These are phyloP conservation scores for Halyomorpha halys DNA, from an alignment of 1,140 invertebrate species.

Conservation along the genomic window DNA sequence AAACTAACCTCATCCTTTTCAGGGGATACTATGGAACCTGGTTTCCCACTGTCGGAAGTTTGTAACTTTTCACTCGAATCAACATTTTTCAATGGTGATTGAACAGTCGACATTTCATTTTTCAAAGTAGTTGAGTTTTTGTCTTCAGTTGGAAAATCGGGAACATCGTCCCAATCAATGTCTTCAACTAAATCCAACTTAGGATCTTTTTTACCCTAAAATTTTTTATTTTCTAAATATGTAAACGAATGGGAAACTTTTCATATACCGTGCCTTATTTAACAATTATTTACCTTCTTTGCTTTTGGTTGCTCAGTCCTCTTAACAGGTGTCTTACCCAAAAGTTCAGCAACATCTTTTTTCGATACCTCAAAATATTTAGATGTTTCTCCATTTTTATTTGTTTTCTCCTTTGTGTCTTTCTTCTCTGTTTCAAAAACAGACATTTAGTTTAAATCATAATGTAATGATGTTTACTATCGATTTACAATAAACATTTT, in stretches of 20 bases:
- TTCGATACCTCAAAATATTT: slow-evolving; percentile 28
- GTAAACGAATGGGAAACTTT: background rate
- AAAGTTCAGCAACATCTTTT: slow-evolving; percentile 33
- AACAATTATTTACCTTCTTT: background rate
- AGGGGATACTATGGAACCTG: too few relatives aligned
- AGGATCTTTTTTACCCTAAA: background rate
- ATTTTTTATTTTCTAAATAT: background rate
- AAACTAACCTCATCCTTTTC: too few relatives aligned
- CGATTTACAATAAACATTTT: too few relatives aligned
- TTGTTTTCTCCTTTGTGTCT: slow-evolving; percentile 1
- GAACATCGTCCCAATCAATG: slow-evolving; percentile 3
- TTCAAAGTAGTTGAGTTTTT: background rate
- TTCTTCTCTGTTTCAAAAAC: too few relatives aligned
- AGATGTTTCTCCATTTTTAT: slow-evolving; percentile 18
- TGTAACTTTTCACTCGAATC: background rate
- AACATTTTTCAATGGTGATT: background rate
- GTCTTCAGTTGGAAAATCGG: background rate
- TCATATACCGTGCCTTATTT: background rate
- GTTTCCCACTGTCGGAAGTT: background rate
- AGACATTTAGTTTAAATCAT: too few relatives aligned
- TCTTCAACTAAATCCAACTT: background rate
- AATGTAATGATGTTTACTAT: too few relatives aligned
- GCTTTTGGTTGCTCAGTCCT: slow-evolving; percentile 10
- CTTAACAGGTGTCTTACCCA: slow-evolving; percentile 38
- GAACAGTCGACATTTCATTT: background rate